phyloP scores from a whole-genome alignment of 2,888 invertebrate genomes.

The Acronicta psi region DNA sequence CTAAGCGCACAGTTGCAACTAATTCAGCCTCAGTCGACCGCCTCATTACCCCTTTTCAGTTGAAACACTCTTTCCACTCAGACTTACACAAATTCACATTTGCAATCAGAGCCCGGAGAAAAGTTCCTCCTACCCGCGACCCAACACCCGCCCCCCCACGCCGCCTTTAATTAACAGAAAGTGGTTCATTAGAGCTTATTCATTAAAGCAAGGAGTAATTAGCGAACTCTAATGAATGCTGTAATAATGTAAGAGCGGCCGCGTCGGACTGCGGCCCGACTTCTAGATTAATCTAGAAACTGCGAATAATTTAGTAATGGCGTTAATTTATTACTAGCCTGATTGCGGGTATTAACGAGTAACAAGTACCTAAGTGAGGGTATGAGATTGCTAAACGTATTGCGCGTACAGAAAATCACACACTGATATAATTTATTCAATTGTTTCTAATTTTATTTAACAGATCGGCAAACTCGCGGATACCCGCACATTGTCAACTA shows the following conservation, averaged over 20 bases:
- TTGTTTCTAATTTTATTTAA: too few species aligned
- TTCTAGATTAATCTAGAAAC: conserved; percentile 88
- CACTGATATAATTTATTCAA: neutral
- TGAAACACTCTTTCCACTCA: conserved; percentile 86
- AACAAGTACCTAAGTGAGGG: conserved; percentile 51
- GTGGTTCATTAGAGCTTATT: conserved; percentile 97
- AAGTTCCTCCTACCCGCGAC: conserved; percentile 76
- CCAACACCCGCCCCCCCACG: conserved; percentile 70
- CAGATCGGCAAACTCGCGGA: too few species aligned
- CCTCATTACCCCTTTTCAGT: conserved; percentile 88
- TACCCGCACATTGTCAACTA: too few species aligned
- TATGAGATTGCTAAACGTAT: conserved; percentile 31
- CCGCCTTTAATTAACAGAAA: conserved; percentile 96
- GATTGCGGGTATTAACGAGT: conserved; percentile 81
- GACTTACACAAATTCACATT: conserved; percentile 89
- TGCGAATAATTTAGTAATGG: conserved; percentile 87
- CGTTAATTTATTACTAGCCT: conserved; percentile 83
- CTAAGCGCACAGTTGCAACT: conserved; percentile 77
- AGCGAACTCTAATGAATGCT: conserved; percentile 96
- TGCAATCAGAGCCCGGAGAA: conserved; percentile 88
- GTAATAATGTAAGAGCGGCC: conserved; percentile 92
- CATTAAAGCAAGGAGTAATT: conserved; percentile 97
- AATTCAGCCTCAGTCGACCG: conserved; percentile 83
- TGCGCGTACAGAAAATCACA: neutral
- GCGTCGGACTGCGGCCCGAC: conserved; percentile 86